Percentiles rank a stretch among this genome's conserved stretches.
phyloP scores from a whole-genome alignment of 2,888 invertebrate species.

The Drosophila mulleri region DNA sequence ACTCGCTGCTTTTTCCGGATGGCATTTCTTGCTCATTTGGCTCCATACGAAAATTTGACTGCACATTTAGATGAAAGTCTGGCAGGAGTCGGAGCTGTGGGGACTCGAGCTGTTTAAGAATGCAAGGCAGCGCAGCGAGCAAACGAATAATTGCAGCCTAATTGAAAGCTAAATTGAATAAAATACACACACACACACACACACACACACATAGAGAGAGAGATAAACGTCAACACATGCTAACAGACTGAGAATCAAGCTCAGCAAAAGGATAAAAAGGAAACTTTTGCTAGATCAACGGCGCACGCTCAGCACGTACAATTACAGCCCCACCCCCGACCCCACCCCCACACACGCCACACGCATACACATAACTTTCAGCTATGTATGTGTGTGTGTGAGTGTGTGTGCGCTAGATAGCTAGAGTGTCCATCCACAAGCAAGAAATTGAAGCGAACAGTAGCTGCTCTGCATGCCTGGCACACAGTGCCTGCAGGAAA shows the following conservation, averaged over 20 bases:
- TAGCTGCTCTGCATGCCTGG: conserved; percentile 26
- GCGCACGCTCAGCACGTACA: conserved; percentile 77
- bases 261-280: conserved; percentile 45
- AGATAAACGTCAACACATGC: conserved; percentile 48
- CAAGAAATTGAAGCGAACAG: conserved; percentile 52
- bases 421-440: conserved; percentile 49
- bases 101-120: conserved; percentile 68
- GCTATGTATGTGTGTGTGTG: conserved; percentile 44
- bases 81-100: conserved; percentile 1
- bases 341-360: not conserved
- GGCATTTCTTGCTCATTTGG: conserved; percentile 50
- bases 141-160: conserved; percentile 82
- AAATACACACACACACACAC: conserved; percentile 56
- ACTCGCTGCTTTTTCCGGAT: conserved; percentile 19
- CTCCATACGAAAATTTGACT: conserved; percentile 43
- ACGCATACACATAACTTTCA: conserved; percentile 45
- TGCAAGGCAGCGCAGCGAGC: conserved; percentile 70
- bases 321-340: conserved; percentile 49
- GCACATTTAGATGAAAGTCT: conserved; percentile 38
- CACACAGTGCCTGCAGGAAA: conserved; percentile 56
- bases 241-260: conserved; percentile 55
- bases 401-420: conserved; percentile 41
- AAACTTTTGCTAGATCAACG: conserved; percentile 69
- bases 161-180: conserved; percentile 81
- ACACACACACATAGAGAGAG: conserved; percentile 25